Conservation (phyloP, 2,888 invertebrate species). For the Zeuzera pyrina region DNA sequence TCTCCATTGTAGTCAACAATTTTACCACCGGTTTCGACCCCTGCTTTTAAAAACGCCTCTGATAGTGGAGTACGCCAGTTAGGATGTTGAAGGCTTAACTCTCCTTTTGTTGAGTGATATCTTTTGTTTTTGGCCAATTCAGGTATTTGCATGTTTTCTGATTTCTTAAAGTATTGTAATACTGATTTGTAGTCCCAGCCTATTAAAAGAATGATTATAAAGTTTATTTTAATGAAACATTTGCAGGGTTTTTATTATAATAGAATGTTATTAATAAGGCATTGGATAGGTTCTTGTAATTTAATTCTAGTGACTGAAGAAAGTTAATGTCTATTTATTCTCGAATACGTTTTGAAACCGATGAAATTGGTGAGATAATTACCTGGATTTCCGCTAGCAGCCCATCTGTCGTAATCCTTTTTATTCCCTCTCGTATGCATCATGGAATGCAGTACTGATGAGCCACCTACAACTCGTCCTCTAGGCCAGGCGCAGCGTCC, state of each 20-base stretch:
- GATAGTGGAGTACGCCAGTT: slow-evolving; percentile 71
- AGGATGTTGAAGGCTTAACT: slow-evolving; percentile 74
- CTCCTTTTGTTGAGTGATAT: slow-evolving; percentile 75
- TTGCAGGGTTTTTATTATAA: slow-evolving; percentile 36
- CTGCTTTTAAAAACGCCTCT: slow-evolving; percentile 75
- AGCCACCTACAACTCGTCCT: slow-evolving; percentile 87
- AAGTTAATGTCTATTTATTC: too few relatives aligned
- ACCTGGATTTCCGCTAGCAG: slow-evolving; percentile 82
- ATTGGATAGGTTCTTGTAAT: too few relatives aligned
- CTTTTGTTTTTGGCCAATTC: slow-evolving; percentile 55
- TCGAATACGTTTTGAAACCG: too few relatives aligned
- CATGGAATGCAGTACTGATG: slow-evolving; percentile 87
- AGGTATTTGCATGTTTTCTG: slow-evolving; percentile 74
- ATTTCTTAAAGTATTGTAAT: slow-evolving; percentile 79
- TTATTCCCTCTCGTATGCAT: slow-evolving; percentile 84
- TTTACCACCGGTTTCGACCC: slow-evolving; percentile 75
- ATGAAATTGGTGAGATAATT: too few relatives aligned
- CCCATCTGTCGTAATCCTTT: slow-evolving; percentile 88
- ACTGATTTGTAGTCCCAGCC: slow-evolving; percentile 81
- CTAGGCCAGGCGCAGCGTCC: slow-evolving; percentile 88
- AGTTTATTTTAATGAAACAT: slow-evolving; percentile 18
- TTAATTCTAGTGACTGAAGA: too few relatives aligned
- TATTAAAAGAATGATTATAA: slow-evolving; percentile 27
- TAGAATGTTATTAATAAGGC: background rate
- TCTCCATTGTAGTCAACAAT: slow-evolving; percentile 76